phyloP scores from a whole-genome alignment of 2,113 vertebrate species.

The Spermophilus dauricus region DNA sequence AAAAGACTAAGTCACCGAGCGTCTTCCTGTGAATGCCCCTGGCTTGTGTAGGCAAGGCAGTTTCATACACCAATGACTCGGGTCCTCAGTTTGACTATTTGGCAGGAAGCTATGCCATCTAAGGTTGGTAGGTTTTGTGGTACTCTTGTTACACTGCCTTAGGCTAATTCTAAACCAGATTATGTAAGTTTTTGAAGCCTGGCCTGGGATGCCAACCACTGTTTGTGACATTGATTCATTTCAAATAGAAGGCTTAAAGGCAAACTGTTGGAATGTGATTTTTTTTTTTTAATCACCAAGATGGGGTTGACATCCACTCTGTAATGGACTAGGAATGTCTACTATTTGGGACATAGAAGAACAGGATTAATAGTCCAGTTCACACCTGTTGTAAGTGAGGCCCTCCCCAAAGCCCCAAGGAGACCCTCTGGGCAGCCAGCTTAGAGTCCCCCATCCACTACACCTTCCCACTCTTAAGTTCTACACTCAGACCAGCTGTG shows the following conservation, averaged over 20 bases:
- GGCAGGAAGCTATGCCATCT: background rate
- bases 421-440: background rate
- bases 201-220: background rate
- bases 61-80: background rate
- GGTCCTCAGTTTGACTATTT: background rate
- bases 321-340: slow-evolving; percentile 1
- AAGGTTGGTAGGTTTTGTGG: background rate
- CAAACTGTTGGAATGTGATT: background rate
- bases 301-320: background rate
- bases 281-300: slow-evolving; percentile 41
- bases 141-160: background rate
- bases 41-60: background rate
- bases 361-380: background rate
- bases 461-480: background rate
- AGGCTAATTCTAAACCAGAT: background rate
- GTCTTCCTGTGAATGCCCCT: background rate
- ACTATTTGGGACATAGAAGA: background rate
- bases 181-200: background rate
- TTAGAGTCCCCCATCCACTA: background rate
- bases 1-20: background rate
- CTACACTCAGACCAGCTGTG: background rate
- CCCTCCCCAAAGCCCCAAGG: background rate
- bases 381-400: background rate
- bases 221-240: slow-evolving; percentile 15
- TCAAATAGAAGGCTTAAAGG: slow-evolving; percentile 20